These are phyloP conservation scores for Neomicropteryx cornuta DNA, from an alignment of 1,140 invertebrate species.

Conservation along the genomic window DNA sequence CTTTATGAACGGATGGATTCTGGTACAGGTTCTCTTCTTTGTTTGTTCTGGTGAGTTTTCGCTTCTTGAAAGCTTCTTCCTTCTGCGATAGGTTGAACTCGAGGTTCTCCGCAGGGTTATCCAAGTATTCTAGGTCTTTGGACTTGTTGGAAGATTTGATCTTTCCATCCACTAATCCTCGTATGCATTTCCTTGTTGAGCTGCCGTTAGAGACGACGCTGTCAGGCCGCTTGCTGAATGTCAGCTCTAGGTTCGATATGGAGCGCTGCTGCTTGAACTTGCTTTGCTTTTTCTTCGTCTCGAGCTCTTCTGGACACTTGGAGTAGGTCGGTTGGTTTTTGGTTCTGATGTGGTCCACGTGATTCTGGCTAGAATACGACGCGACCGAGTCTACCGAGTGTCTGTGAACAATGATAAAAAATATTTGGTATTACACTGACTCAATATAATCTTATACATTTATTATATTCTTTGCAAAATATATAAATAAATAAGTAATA, in stretches of 20 bases:
- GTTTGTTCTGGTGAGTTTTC: slow-evolving; percentile 26
- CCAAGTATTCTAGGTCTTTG: slow-evolving; percentile 38
- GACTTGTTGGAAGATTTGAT: slow-evolving; percentile 33
- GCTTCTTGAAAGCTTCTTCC: slow-evolving; percentile 30
- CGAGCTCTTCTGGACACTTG: slow-evolving; percentile 35
- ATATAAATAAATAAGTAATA: no score
- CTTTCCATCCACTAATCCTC: slow-evolving; percentile 38
- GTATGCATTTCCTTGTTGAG: slow-evolving; percentile 37
- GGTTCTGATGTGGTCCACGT: slow-evolving; percentile 41
- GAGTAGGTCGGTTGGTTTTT: slow-evolving; percentile 38
- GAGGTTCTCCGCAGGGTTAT: slow-evolving; percentile 36
- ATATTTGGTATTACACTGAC: background rate
- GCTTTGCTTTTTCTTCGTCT: slow-evolving; percentile 35
- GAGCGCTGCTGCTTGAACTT: slow-evolving; percentile 29
- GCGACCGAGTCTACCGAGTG: slow-evolving; percentile 43
- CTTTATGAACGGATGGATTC: slow-evolving; percentile 21
- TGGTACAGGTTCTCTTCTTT: slow-evolving; percentile 25
- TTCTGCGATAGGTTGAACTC: slow-evolving; percentile 33
- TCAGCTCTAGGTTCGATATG: slow-evolving; percentile 33
- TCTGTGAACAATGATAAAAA: slow-evolving; percentile 22
- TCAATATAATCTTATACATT: no score
- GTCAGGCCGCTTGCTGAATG: slow-evolving; percentile 28
- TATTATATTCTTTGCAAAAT: no score
- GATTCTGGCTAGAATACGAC: slow-evolving; percentile 43
- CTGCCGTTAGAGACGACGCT: slow-evolving; percentile 34